These are phyloP conservation scores for Bostrychus sinensis DNA, from an alignment of 2,113 vertebrate species.

Conservation along the genomic window DNA sequence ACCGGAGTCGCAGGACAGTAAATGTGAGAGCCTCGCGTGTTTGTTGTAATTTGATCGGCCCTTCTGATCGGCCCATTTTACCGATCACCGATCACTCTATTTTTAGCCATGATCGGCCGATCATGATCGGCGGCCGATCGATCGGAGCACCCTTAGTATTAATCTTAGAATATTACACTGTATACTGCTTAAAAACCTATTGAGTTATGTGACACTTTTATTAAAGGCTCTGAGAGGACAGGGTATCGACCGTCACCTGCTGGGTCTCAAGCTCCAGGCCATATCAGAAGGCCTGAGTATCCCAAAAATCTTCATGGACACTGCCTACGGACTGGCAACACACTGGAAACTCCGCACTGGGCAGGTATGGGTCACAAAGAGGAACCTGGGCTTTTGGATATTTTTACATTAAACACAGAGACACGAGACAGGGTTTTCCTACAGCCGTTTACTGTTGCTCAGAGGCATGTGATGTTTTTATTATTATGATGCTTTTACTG, in stretches of 20 bases:
- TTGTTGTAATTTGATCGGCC: too few relatives aligned
- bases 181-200: too few relatives aligned
- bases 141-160: too few relatives aligned
- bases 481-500: neutral
- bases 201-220: too few relatives aligned
- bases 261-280: conserved; percentile 85
- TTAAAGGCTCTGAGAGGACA: conserved; percentile 79
- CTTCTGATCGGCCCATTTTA: too few relatives aligned
- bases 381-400: neutral
- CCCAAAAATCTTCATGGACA: conserved; percentile 87
- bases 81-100: too few relatives aligned
- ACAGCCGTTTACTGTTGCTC: neutral
- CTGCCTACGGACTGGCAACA: conserved; percentile 83
- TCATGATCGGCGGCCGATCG: too few relatives aligned
- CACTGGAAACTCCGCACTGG: conserved; percentile 86
- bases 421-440: neutral
- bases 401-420: neutral
- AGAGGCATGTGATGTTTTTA: neutral
- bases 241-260: conserved; percentile 82
- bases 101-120: too few relatives aligned
- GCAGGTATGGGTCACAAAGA: conserved; percentile 62
- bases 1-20: too few relatives aligned
- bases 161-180: too few relatives aligned
- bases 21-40: too few relatives aligned
- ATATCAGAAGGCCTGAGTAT: conserved; percentile 83